A percentile compares a stretch with the other conserved stretches of the same genome.
phyloP scores from a whole-genome alignment of 2,797 vertebrate species.

The Artibeus jamaicensis region DNA sequence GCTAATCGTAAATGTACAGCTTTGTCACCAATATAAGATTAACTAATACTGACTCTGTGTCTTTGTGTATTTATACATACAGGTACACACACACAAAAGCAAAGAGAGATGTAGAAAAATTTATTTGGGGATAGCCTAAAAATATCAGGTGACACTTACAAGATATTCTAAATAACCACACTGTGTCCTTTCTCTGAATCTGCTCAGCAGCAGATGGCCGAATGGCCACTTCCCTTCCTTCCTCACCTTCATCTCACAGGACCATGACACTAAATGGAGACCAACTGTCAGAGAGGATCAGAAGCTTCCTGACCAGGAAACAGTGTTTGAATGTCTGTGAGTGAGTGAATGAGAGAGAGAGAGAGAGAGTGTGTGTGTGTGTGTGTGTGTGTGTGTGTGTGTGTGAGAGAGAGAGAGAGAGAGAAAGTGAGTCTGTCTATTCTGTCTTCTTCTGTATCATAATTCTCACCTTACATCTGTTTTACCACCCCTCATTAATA shows the following conservation, averaged over 20 bases:
- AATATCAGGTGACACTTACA: not conserved
- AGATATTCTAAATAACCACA: not conserved
- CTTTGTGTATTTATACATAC: not conserved
- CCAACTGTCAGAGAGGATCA: constrained; percentile 4
- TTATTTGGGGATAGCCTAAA: not conserved
- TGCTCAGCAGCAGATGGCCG: constrained; percentile 12
- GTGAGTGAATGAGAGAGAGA: not conserved
- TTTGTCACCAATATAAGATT: not conserved
- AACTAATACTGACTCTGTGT: not conserved
- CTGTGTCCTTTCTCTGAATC: not conserved
- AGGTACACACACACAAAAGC: not conserved
- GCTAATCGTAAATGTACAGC: not conserved
- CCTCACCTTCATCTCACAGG: not conserved
- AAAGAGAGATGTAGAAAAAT: not conserved
- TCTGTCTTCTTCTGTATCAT: not conserved
- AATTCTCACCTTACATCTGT: not conserved
- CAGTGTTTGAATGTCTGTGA: not conserved
- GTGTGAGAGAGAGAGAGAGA: too few relatives aligned
- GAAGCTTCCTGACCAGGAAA: not conserved
- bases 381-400: too few relatives aligned
- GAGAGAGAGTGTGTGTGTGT: too few relatives aligned
- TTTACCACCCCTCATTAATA: not conserved
- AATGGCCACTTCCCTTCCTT: not conserved
- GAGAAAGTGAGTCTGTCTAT: not conserved
- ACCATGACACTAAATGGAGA: not conserved